Evolutionary conservation across 2,888 invertebrate species (phyloP).

Genomic region (Chrysolina americana): DNA sequence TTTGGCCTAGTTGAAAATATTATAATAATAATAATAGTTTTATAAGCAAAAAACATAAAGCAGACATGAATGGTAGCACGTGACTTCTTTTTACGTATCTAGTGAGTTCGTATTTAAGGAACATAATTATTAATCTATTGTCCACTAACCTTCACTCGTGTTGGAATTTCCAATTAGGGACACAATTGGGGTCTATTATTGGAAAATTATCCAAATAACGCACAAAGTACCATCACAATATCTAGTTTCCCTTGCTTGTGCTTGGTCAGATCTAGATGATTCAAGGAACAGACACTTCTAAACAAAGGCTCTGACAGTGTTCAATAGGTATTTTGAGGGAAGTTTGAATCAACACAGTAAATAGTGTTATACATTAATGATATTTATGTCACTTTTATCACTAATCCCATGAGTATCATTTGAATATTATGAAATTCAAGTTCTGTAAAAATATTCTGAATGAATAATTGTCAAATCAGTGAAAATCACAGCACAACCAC

Average conservation of each 20-base stretch:
- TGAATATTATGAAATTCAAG: neutral
- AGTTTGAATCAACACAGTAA: neutral
- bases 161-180: slow-evolving; percentile 44
- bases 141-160: slow-evolving; percentile 50
- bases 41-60: slow-evolving; percentile 60
- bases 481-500: no score
- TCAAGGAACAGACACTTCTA: slow-evolving; percentile 1
- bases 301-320: neutral
- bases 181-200: slow-evolving; percentile 41
- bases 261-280: slow-evolving; percentile 18
- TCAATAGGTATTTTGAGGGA: neutral
- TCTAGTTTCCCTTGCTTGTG: slow-evolving; percentile 37
- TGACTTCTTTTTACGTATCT: slow-evolving; percentile 46
- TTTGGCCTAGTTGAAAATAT: no score
- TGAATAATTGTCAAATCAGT: no score
- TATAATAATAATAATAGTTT: slow-evolving; percentile 38
- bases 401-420: neutral
- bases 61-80: slow-evolving; percentile 55
- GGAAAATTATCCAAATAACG: slow-evolving; percentile 48
- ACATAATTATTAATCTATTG: slow-evolving; percentile 18
- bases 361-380: neutral
- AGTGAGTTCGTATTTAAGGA: slow-evolving; percentile 31
- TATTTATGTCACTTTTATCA: no score
- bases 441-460: no score
- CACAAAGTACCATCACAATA: slow-evolving; percentile 50